Base-by-base conservation (phyloP, 2,888 invertebrate genomes). In the Pristionchus fissidentatus region DNA sequence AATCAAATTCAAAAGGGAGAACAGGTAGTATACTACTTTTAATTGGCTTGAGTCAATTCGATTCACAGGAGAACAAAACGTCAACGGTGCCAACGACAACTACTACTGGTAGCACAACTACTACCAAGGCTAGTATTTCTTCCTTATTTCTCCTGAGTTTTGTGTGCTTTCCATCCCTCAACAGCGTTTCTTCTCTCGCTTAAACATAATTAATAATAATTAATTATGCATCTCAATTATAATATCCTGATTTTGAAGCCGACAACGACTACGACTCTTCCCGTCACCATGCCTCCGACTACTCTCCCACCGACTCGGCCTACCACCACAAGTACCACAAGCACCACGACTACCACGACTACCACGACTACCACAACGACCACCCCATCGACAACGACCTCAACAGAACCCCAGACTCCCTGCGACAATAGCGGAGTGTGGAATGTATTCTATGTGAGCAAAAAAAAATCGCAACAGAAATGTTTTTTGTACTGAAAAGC, bases 61-160 rank as follows among this genome's bases (percentile, higher is more conserved):
- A 32, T 32, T 77, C 22, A 49, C 43, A 70, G 70, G 70, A 70
- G 26, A 41, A 38, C n/a, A 70, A 70, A 41, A 41, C 70, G 70
- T 19, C 52, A n/a, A n/a, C n/a, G n/a, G n/a, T n/a, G n/a, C n/a
- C n/a, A n/a, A n/a, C n/a, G n/a, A n/a, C n/a, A n/a, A n/a, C n/a
- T n/a, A n/a, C n/a, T n/a, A n/a, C n/a, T n/a, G n/a, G n/a, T n/a
- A n/a, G n/a, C n/a, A n/a, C n/a, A n/a, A n/a, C n/a, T n/a, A n/a
- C n/a, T n/a, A n/a, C n/a, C n/a, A n/a, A n/a, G n/a, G n/a, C n/a
- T n/a, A n/a, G n/a, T n/a, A n/a, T n/a, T n/a, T n/a, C n/a, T n/a
- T n/a, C n/a, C n/a, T n/a, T n/a, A n/a, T n/a, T n/a, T n/a, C n/a
- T n/a, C n/a, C n/a, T n/a, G n/a, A n/a, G n/a, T n/a, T n/a, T n/a